Conservation (phyloP, 2,888 invertebrate genomes). For the Sycophila texana region DNA sequence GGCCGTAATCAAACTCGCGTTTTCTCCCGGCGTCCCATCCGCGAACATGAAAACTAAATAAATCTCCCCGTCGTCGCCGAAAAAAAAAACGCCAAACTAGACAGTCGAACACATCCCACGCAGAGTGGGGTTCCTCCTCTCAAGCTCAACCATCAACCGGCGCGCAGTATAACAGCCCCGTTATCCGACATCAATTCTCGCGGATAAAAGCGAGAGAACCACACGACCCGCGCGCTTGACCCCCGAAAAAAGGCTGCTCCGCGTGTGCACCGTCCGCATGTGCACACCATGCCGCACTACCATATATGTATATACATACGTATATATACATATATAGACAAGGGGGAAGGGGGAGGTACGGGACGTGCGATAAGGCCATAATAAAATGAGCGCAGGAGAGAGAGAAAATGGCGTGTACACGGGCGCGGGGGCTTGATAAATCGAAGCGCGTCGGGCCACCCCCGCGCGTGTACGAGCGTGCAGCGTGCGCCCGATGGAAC, state of each 20-base stretch:
- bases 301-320: no score
- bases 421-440: constrained; percentile 46
- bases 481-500: background rate
- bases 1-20: no score
- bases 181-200: constrained; percentile 43
- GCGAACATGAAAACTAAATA: constrained; percentile 21
- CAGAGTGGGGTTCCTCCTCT: background rate
- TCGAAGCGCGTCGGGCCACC: constrained; percentile 38
- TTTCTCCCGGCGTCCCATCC: background rate
- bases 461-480: background rate
- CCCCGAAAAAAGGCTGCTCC: constrained; percentile 5
- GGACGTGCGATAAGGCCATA: constrained; percentile 38
- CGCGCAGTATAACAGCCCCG: constrained; percentile 5
- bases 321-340: no score
- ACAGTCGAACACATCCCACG: background rate
- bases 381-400: constrained; percentile 45
- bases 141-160: background rate
- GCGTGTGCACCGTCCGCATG: background rate
- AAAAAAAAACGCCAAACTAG: background rate
- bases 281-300: no score
- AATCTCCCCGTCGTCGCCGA: background rate
- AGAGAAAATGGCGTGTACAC: constrained; percentile 43
- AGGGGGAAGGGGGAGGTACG: background rate
- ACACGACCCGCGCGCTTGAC: background rate
- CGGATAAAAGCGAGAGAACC: background rate